phyloP scores from a whole-genome alignment of 2,113 vertebrate species.

The Lepisosteus osseus region DNA sequence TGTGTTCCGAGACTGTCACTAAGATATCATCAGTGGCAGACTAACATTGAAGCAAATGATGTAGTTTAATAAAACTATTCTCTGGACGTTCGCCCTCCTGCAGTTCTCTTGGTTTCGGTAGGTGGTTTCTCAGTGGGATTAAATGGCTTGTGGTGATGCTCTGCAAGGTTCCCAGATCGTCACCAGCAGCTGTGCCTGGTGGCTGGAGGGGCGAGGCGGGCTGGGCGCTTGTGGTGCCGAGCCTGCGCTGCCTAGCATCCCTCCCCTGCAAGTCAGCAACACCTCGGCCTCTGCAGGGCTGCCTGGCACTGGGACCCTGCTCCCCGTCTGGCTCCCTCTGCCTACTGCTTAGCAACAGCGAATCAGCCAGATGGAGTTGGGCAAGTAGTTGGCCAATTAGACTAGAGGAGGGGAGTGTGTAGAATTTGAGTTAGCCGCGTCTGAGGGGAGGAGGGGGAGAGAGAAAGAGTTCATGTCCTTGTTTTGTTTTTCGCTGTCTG shows the following conservation, averaged over 20 bases:
- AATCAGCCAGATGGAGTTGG: constrained; percentile 52
- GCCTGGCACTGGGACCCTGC: constrained; percentile 44
- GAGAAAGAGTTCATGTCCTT: constrained; percentile 40
- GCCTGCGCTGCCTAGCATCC: constrained; percentile 18
- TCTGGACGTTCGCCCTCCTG: too few relatives aligned
- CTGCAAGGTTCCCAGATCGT: constrained; percentile 25
- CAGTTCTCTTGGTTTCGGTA: too few relatives aligned
- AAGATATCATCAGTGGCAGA: too few relatives aligned
- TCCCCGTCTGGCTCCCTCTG: constrained; percentile 58
- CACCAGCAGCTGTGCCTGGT: constrained; percentile 35
- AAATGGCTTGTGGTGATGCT: neutral
- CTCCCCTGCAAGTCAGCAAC: constrained; percentile 5
- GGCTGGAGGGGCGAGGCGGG: constrained; percentile 48
- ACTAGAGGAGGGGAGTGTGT: constrained; percentile 56
- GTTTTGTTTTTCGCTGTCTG: constrained; percentile 22
- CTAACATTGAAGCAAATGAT: too few relatives aligned
- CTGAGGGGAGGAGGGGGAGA: constrained; percentile 27
- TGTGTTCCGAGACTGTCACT: too few relatives aligned
- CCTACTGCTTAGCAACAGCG: constrained; percentile 78
- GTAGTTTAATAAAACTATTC: too few relatives aligned
- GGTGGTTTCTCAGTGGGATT: too few relatives aligned
- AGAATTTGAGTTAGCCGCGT: constrained; percentile 65
- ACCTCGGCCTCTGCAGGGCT: constrained; percentile 21
- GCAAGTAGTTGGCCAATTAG: constrained; percentile 61
- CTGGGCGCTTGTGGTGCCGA: neutral